Conservation (phyloP, 2,797 vertebrate genomes). For the Sparidentex hasta region DNA sequence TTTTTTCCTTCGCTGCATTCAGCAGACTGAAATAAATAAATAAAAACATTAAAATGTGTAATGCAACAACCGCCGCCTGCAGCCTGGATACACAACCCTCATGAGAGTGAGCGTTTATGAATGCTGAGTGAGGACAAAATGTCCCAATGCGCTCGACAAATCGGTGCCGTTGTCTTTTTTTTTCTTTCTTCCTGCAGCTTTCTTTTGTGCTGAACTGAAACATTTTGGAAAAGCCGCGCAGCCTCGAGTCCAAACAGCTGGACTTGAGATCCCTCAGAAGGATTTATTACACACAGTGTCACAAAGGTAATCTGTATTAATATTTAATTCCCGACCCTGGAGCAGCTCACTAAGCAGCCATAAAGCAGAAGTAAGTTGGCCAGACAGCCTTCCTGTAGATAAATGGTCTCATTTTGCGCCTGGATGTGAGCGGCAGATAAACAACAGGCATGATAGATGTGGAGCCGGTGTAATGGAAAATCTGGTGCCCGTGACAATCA, state of each 20-base stretch:
- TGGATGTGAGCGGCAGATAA: constrained; percentile 69
- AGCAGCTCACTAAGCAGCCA: constrained; percentile 54
- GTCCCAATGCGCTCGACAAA: constrained; percentile 43
- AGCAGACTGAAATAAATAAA: constrained; percentile 42
- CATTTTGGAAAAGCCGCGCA: background rate
- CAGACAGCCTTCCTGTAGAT: constrained; percentile 63
- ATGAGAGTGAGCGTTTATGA: constrained; percentile 9
- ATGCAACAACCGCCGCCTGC: constrained; percentile 12
- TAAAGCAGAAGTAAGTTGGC: constrained; percentile 54
- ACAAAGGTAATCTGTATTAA: constrained; percentile 68
- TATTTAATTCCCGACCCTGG: constrained; percentile 47
- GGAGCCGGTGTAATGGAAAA: constrained; percentile 74
- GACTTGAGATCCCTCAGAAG: constrained; percentile 3
- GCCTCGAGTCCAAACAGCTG: background rate
- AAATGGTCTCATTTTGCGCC: constrained; percentile 76
- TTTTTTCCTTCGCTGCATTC: constrained; percentile 27
- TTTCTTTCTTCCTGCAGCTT: constrained; percentile 13
- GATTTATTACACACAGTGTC: constrained; percentile 53
- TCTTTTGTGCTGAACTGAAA: constrained; percentile 25
- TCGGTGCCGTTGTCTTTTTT: background rate
- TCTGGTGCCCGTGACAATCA: constrained; percentile 74
- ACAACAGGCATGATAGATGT: constrained; percentile 77
- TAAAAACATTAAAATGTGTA: constrained; percentile 3
- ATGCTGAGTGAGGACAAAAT: constrained; percentile 53
- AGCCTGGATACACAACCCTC: constrained; percentile 18